These are phyloP conservation scores for Heliconius aoede DNA, from an alignment of 2,888 invertebrate species.

Conservation along the genomic window DNA sequence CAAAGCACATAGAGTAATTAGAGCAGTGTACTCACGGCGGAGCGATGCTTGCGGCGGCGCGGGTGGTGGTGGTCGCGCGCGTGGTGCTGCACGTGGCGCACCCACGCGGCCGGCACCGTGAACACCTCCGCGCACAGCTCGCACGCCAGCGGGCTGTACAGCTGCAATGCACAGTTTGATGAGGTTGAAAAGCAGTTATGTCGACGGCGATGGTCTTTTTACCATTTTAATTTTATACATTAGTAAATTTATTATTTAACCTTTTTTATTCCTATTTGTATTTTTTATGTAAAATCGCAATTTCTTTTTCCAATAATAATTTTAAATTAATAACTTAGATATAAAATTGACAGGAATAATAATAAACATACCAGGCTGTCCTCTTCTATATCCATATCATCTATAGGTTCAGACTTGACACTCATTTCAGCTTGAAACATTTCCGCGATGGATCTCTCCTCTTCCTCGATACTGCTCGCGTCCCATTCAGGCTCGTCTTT, in stretches of 20 bases:
- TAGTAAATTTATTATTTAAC: too few species aligned
- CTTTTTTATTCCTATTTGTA: too few species aligned
- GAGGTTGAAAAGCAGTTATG: too few species aligned
- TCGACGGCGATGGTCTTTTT: too few species aligned
- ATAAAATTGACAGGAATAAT: too few species aligned
- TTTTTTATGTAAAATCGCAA: too few species aligned
- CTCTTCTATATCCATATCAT: constrained; percentile 83
- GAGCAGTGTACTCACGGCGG: constrained; percentile 65
- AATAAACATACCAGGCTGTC: constrained; percentile 73
- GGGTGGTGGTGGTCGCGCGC: constrained; percentile 85
- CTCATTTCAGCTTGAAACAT: constrained; percentile 87
- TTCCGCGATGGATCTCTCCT: constrained; percentile 86
- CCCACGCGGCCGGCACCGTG: constrained; percentile 92
- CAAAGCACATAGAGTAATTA: too few species aligned
- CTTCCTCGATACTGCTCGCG: constrained; percentile 82
- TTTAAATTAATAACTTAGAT: too few species aligned
- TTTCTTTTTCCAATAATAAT: too few species aligned
- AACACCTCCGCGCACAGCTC: constrained; percentile 93
- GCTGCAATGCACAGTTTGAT: constrained; percentile 54
- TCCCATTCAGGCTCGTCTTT: constrained; percentile 87
- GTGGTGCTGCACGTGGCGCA: constrained; percentile 92
- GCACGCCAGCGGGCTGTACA: constrained; percentile 90
- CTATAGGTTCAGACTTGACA: constrained; percentile 85
- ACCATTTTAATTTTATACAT: too few species aligned
- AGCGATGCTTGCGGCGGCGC: constrained; percentile 83